Evolutionary conservation across 53 echinoderm and acorn worm genomes (phyloP).

Genomic region (Echinarachnius parma): DNA sequence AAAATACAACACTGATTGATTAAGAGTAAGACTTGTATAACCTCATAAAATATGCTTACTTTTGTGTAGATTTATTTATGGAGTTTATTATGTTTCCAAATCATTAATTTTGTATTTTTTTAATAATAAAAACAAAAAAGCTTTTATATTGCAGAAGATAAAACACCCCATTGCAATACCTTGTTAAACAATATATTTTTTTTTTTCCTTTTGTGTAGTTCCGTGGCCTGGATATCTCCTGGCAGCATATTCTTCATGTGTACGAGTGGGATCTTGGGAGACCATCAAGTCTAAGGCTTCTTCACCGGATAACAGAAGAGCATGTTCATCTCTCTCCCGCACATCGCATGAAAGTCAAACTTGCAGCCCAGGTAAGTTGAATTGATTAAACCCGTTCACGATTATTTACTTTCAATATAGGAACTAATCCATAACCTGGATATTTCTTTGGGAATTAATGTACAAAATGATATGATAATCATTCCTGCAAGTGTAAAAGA

Average conservation of each 20-base stretch:
- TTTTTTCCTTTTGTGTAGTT: background rate
- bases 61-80: no score
- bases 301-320: background rate
- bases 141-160: no score
- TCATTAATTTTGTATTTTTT: background rate
- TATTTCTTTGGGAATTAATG: no score
- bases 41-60: no score
- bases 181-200: background rate
- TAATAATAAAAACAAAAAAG: no score
- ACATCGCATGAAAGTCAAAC: conserved; percentile 30
- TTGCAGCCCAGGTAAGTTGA: conserved; percentile 18
- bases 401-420: background rate
- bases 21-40: no score
- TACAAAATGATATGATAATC: no score
- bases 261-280: conserved; percentile 11
- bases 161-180: background rate
- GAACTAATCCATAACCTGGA: background rate
- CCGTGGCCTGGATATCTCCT: background rate
- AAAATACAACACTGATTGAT: no score
- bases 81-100: background rate
- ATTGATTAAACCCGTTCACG: background rate
- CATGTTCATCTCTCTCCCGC: conserved; percentile 1
- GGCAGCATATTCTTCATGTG: background rate
- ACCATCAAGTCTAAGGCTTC: background rate
- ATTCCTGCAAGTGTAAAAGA: no score